Conservation (phyloP, 1,140 invertebrate species). For the Drosophila albomicans region DNA sequence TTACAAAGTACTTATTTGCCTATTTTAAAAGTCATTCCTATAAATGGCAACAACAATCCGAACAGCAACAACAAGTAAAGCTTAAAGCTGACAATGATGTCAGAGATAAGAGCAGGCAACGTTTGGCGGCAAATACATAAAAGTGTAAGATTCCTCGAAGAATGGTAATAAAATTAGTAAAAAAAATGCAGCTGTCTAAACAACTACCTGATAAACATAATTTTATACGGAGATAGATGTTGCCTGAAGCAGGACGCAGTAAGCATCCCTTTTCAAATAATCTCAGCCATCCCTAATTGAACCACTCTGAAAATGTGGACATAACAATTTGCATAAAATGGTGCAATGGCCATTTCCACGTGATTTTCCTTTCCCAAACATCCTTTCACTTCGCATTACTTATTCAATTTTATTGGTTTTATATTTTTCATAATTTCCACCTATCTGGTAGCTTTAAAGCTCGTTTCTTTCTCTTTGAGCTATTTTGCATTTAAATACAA, state of each 20-base stretch:
- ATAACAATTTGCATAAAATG: slow-evolving; percentile 76
- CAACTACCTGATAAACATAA: slow-evolving; percentile 74
- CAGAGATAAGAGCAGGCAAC: not conserved
- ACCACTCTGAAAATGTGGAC: slow-evolving; percentile 36
- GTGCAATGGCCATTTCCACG: slow-evolving; percentile 43
- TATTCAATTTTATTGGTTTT: slow-evolving; percentile 77
- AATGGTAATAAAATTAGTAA: slow-evolving; percentile 74
- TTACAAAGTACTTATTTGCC: slow-evolving; percentile 82
- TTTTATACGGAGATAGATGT: slow-evolving; percentile 15
- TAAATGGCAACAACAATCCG: slow-evolving; percentile 51
- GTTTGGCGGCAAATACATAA: not conserved
- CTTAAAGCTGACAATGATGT: slow-evolving; percentile 16
- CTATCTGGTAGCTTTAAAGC: not conserved
- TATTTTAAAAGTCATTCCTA: slow-evolving; percentile 73
- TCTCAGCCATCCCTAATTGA: slow-evolving; percentile 30
- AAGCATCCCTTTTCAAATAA: slow-evolving; percentile 47
- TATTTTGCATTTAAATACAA: no score
- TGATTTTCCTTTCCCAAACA: not conserved
- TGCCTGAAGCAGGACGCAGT: not conserved
- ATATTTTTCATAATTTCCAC: slow-evolving; percentile 75
- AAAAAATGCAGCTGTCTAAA: slow-evolving; percentile 70
- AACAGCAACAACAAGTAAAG: no score
- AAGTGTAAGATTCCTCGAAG: slow-evolving; percentile 28
- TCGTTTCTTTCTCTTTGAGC: not conserved
- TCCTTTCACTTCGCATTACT: slow-evolving; percentile 57